Conservation (phyloP, 2,113 vertebrate species). For the Myotis davidii region DNA sequence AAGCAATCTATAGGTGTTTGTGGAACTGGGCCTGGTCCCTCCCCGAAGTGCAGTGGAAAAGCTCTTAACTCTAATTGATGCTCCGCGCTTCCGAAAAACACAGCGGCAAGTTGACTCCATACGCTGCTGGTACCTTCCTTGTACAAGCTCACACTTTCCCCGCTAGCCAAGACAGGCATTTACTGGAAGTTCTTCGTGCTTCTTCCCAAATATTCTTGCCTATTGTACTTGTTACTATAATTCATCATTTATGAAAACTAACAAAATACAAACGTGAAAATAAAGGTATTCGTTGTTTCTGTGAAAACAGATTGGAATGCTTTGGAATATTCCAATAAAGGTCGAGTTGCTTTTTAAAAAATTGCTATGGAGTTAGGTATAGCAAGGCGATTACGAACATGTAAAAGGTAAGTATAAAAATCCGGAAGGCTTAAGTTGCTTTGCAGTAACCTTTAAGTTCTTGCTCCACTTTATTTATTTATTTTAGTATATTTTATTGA, state of each 20-base stretch:
- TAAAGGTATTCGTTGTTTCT: conserved; percentile 9
- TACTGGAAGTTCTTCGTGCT: not conserved
- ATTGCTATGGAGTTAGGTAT: not conserved
- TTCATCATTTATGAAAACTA: not conserved
- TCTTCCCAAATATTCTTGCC: not conserved
- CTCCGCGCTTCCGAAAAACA: not conserved
- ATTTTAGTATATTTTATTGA: too few relatives aligned
- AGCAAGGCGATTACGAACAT: not conserved
- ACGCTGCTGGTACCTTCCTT: too few relatives aligned
- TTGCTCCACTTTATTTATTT: not conserved
- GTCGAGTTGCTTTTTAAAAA: not conserved
- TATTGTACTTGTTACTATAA: not conserved
- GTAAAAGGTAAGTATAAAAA: not conserved
- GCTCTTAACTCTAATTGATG: not conserved
- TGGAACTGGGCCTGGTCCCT: not conserved
- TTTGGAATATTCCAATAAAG: not conserved
- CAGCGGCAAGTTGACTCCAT: fast-evolving
- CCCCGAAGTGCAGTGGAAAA: not conserved
- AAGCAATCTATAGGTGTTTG: not conserved
- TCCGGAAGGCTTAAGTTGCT: not conserved
- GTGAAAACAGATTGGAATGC: not conserved
- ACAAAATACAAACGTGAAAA: not conserved
- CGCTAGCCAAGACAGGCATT: not conserved
- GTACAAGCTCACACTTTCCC: not conserved
- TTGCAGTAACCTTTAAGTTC: not conserved